Base-by-base conservation (phyloP, 30 jellyfish, hydroid and myxozoan genomes). In the Catostylus mosaicus region DNA sequence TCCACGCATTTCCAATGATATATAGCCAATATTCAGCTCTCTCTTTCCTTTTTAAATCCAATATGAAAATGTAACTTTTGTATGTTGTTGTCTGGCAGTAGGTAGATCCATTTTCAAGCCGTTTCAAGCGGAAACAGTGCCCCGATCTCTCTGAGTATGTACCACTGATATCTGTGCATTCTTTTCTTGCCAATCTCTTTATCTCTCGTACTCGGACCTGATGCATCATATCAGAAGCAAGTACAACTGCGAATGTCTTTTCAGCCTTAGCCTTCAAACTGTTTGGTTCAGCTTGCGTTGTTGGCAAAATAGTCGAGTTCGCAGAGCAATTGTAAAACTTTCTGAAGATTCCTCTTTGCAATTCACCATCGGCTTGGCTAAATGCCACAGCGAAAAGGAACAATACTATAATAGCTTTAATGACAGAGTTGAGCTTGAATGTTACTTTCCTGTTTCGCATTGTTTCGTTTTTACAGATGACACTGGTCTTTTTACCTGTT, bases 221-320 rank as follows among this genome's bases (percentile, higher is more conserved):
- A 35, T 40, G 54, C 66, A 80, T 65, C 43, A 72, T 52, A 22
- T 80, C 90, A 23, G 90, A n/a, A 16, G 90, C 77, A 40, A 72
- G 75, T 9, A 67, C 73, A 3, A 61, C 75, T 6, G 84, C 75
- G 30, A 80, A 34, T 14, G 40, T 56, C 38, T 24, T 60, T 35
- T 22, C 63, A 9, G 22, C 60, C 46, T 23, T 38, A 22, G 22
- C 16, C 9, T 0, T 23, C 1, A 19, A 34, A 11, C 29, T 32
- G 36, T n/a, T 24, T 12, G 22, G 2, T 29, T 2, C n/a, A 1
- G 56, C 11, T 12, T 72, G 45, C 27, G 0, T n/a, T n/a, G 23
- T 50, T 45, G 68, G 84, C 18, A 30, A 51, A 14, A 8, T 40
- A 3, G 73, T 74, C 38, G 75, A 27, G 20, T 68, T 68, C 20